Base-by-base conservation (phyloP, 1,140 invertebrate genomes). In the Brachionus koreanus region DNA sequence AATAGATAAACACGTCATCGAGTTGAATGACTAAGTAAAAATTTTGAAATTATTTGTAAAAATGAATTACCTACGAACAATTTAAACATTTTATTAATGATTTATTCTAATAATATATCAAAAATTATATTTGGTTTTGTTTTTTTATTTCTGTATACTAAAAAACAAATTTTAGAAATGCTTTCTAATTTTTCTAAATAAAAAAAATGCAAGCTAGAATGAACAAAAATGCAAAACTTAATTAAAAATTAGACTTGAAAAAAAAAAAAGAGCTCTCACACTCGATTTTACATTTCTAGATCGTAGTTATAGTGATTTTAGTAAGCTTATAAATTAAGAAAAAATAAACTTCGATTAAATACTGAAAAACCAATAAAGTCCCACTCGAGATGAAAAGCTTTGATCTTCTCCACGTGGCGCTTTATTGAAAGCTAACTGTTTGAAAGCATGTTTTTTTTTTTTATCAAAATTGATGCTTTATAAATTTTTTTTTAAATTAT, bases 261-360 rank as follows among this genome's bases (percentile, higher is more conserved):
- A 23, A 19, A 57, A 19, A 57, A 57, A 23, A 23, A 57, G 5
- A 57, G 0, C 49, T 57, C 49, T 57, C 49, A 19, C 49, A 57
- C 49, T 19, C 9, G 3, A 25, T 33, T n/a, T 35, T 29, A 65
- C 63, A 65, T 65, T 37, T 33, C 63, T 65, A 65, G 63, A 37
- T 65, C 25, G 63, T 65, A 65, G 63, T 65, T 65, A 65, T 65
- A 65, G 63, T 65, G 63, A 65, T 65, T 63, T 63, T 65, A 65
- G 3, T 65, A 65, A 65, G 63, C 63, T 65, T 65, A 57, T 23
- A 57, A 57, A 57, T 57, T 6, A 7, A 7, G 49, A 57, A 57
- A 52, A 57, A 57, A 57, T 57, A 57, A 57, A 57, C 49, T 19
- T 57, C 49, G 49, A 57, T 57, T 57, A 57, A 57, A 57, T 57